These are phyloP conservation scores for Drosophila chauvacae DNA, from an alignment of 1,140 invertebrate genomes.

Conservation along the genomic window DNA sequence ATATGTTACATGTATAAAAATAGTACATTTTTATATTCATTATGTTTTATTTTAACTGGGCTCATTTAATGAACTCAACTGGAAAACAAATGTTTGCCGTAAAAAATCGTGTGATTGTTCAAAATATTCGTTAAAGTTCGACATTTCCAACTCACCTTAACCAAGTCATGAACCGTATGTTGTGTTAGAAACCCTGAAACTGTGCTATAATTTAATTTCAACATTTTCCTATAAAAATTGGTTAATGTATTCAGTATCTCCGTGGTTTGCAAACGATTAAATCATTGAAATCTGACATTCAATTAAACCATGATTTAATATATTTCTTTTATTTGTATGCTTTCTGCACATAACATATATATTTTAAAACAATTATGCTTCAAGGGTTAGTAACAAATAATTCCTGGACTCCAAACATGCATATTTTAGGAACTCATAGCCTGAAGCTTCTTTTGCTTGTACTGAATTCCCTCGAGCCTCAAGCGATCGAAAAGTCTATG, in stretches of 20 bases:
- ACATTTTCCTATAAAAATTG: not conserved
- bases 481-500: constrained; percentile 59
- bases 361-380: not conserved
- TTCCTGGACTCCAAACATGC: too few relatives aligned
- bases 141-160: constrained; percentile 2
- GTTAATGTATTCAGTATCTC: too few relatives aligned
- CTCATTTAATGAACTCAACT: not conserved
- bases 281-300: not conserved
- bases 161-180: constrained; percentile 1
- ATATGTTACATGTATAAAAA: not conserved
- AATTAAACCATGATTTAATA: not conserved
- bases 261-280: not conserved
- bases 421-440: not conserved
- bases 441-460: constrained; percentile 46
- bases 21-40: too few relatives aligned
- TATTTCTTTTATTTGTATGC: not conserved
- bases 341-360: constrained; percentile 4
- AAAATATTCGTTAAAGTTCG: not conserved
- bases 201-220: not conserved
- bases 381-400: too few relatives aligned
- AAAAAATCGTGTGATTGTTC: not conserved
- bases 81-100: not conserved
- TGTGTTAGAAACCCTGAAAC: not conserved
- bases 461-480: constrained; percentile 52
- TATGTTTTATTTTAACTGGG: not conserved